These are phyloP conservation scores for Pseudomugil gertrudae DNA, from an alignment of 2,797 vertebrate species.

Conservation along the genomic window DNA sequence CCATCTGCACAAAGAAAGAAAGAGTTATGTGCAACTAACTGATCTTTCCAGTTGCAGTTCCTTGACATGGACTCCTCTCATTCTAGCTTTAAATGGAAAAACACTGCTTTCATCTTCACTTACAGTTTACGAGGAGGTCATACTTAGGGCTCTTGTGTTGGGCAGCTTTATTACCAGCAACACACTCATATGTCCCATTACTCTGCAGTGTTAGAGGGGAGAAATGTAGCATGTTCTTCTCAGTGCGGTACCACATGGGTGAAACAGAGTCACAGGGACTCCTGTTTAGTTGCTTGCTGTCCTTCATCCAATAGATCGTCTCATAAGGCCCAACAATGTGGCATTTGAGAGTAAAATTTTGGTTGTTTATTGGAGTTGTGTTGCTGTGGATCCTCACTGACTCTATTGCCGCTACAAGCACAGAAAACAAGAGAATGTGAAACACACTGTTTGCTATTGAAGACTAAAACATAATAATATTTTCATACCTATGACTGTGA, in stretches of 20 bases:
- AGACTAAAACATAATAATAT: not conserved
- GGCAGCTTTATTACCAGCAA: conserved; percentile 46
- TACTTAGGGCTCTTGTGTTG: conserved; percentile 34
- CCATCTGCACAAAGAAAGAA: conserved; percentile 72
- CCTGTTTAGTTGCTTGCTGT: conserved; percentile 24
- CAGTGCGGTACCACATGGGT: conserved; percentile 1
- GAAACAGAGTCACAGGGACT: not conserved
- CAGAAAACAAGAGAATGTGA: conserved; percentile 12
- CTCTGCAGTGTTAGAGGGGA: conserved; percentile 31
- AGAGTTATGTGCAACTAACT: not conserved
- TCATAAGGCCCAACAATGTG: conserved; percentile 60
- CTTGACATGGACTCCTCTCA: not conserved
- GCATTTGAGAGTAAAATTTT: conserved; percentile 73
- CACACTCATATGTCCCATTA: conserved; percentile 71
- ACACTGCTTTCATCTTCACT: conserved; percentile 44
- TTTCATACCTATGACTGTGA: conserved; percentile 74
- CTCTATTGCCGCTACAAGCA: conserved; percentile 58
- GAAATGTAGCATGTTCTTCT: conserved; percentile 63
- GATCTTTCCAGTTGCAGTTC: not conserved
- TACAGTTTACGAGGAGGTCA: conserved; percentile 69
- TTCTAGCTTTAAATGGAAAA: too few species aligned
- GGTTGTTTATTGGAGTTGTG: conserved; percentile 50
- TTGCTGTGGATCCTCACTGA: conserved; percentile 56
- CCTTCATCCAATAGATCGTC: conserved; percentile 67
- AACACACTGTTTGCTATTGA: not conserved